Conservation (phyloP, 92 coral and sea anemone genomes). For the Epizoanthus ramosus region DNA sequence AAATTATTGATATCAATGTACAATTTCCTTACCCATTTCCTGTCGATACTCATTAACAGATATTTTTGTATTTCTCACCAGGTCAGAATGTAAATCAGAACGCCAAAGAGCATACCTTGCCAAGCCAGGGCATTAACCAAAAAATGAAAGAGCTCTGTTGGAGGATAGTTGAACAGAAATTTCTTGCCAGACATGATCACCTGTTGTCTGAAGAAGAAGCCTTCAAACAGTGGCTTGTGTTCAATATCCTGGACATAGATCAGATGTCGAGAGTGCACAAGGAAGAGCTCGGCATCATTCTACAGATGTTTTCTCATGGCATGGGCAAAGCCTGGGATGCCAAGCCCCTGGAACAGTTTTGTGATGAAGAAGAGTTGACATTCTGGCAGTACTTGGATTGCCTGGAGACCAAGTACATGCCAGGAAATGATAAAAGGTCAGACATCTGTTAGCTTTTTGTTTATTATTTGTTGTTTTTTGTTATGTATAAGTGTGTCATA, state of each 20-base stretch:
- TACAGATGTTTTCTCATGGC: slow-evolving; percentile 84
- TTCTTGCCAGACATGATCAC: slow-evolving; percentile 65
- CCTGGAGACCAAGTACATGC: slow-evolving; percentile 72
- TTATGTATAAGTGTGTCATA: too few species aligned
- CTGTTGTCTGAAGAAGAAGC: slow-evolving; percentile 73
- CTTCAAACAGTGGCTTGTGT: slow-evolving; percentile 83
- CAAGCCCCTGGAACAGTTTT: slow-evolving; percentile 61
- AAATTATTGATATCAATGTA: too few species aligned
- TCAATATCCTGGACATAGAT: slow-evolving; percentile 86
- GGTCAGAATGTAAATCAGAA: neutral
- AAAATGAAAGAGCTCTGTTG: slow-evolving; percentile 84
- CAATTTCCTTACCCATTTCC: too few species aligned
- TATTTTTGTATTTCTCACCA: too few species aligned
- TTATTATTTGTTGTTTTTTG: too few species aligned
- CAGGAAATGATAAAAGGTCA: slow-evolving; percentile 78
- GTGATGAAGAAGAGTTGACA: slow-evolving; percentile 67
- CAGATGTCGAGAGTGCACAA: slow-evolving; percentile 79
- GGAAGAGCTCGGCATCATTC: slow-evolving; percentile 81
- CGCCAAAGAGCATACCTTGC: slow-evolving; percentile 13
- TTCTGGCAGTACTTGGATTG: slow-evolving; percentile 95
- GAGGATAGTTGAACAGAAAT: slow-evolving; percentile 88
- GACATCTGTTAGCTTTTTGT: neutral
- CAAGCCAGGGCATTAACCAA: slow-evolving; percentile 43
- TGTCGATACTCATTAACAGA: too few species aligned
- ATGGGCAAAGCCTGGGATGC: slow-evolving; percentile 90